Evolutionary conservation across 2,888 invertebrate species (phyloP).

Genomic region (Hedya salicella): DNA sequence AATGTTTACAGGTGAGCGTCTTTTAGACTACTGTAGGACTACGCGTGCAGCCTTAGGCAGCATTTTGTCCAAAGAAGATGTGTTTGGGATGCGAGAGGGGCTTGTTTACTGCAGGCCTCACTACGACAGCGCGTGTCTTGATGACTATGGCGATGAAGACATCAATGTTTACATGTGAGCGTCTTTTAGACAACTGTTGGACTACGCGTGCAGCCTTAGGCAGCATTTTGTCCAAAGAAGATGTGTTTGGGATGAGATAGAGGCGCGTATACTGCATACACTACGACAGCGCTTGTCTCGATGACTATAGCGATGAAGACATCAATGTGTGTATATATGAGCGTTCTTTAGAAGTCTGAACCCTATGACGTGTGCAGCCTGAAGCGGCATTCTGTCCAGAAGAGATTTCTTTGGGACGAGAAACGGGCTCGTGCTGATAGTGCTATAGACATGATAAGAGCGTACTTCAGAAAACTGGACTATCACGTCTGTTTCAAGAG

Average conservation of each 20-base stretch:
- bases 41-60: slow-evolving; percentile 93
- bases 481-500: too few relatives aligned
- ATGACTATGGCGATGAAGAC: slow-evolving; percentile 87
- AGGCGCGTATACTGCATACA: slow-evolving; percentile 90
- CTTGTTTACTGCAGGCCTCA: slow-evolving; percentile 89
- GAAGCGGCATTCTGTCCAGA: slow-evolving; percentile 92
- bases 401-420: slow-evolving; percentile 97
- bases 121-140: slow-evolving; percentile 84
- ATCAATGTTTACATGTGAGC: slow-evolving; percentile 77
- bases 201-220: slow-evolving; percentile 95
- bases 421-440: slow-evolving; percentile 90
- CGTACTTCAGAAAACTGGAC: too few relatives aligned
- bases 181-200: slow-evolving; percentile 73
- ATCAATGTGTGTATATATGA: slow-evolving; percentile 75
- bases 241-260: slow-evolving; percentile 95
- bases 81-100: slow-evolving; percentile 94
- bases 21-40: slow-evolving; percentile 45
- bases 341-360: slow-evolving; percentile 1
- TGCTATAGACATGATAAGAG: too few relatives aligned
- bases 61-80: slow-evolving; percentile 94
- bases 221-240: slow-evolving; percentile 92
- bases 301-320: slow-evolving; percentile 87
- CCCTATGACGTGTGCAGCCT: slow-evolving; percentile 89
- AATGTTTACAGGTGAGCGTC: slow-evolving; percentile 74
- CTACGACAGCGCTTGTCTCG: slow-evolving; percentile 84